A percentile compares a stretch with the other conserved stretches of the same genome.
phyloP scores from a whole-genome alignment of 2,113 vertebrate species.

The Zosterops hypoxanthus region DNA sequence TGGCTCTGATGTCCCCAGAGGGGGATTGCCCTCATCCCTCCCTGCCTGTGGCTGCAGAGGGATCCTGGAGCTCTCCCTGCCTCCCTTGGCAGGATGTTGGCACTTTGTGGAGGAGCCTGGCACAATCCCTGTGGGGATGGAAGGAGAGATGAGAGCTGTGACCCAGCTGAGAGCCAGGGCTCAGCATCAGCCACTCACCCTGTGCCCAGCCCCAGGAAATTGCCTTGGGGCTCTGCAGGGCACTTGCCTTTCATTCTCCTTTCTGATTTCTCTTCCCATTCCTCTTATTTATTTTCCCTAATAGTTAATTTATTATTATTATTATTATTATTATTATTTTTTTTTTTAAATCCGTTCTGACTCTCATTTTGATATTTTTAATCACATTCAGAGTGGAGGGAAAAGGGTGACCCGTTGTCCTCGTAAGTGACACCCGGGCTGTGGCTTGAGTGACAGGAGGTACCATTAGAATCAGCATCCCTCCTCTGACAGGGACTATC shows the following conservation, averaged over 20 bases:
- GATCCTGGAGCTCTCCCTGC: background rate
- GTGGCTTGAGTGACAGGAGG: conserved; percentile 16
- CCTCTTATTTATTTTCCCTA: background rate
- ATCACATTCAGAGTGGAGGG: background rate
- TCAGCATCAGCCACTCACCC: background rate
- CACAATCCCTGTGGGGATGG: background rate
- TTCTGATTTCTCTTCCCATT: background rate
- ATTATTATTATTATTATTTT: background rate
- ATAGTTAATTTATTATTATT: background rate
- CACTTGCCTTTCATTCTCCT: background rate
- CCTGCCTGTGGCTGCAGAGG: background rate
- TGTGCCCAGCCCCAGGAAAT: background rate
- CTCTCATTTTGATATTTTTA: conserved; percentile 36
- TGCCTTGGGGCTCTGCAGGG: background rate
- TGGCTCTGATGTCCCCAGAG: background rate
- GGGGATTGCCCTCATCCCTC: background rate
- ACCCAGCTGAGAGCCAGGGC: background rate
- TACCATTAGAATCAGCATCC: conserved; percentile 14
- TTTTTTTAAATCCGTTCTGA: background rate
- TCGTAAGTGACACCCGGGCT: background rate
- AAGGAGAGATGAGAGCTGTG: background rate
- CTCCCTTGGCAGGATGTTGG: background rate
- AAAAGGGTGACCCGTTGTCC: background rate
- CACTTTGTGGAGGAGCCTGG: background rate
- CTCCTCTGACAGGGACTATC: background rate